These are phyloP conservation scores for Hirundichthys speculiger DNA, from an alignment of 2,113 vertebrate genomes.

Conservation along the genomic window DNA sequence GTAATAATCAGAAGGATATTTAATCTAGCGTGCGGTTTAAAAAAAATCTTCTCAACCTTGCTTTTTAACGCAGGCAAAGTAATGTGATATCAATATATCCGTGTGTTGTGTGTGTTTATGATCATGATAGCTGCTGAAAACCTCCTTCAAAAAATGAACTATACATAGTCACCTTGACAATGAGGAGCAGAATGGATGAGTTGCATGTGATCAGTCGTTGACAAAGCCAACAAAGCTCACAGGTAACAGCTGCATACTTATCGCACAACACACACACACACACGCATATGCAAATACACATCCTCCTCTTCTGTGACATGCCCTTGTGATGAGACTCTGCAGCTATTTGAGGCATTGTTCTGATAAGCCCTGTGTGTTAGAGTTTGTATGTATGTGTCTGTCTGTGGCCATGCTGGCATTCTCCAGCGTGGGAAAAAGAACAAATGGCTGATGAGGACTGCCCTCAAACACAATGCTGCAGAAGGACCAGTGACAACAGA, in stretches of 20 bases:
- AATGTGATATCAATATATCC: too few species aligned
- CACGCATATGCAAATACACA: conserved; percentile 25
- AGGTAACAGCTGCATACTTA: conserved; percentile 75
- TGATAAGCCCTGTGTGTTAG: conserved; percentile 75
- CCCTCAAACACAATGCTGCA: conserved; percentile 28
- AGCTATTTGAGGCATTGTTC: conserved; percentile 84
- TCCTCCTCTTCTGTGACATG: conserved; percentile 54
- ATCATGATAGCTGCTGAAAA: conserved; percentile 5
- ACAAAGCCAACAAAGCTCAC: conserved; percentile 61
- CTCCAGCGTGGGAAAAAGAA: conserved; percentile 84
- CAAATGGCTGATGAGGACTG: conserved; percentile 74
- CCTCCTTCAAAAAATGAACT: conserved; percentile 31
- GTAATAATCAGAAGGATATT: too few species aligned
- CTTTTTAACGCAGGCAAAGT: too few species aligned
- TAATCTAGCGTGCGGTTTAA: too few species aligned
- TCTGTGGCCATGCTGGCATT: conserved; percentile 59
- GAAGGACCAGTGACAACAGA: conserved; percentile 44
- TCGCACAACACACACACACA: conserved; percentile 9
- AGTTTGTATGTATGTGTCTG: conserved; percentile 61
- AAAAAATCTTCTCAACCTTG: too few species aligned
- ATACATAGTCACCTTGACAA: conserved; percentile 66
- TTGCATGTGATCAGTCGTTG: conserved; percentile 51
- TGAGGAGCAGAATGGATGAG: conserved; percentile 46
- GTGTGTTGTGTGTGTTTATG: conserved; percentile 3
- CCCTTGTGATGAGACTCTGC: conserved; percentile 69